Percentiles rank a stretch among this genome's conserved stretches.
Evolutionary conservation across 2,113 vertebrate species (phyloP).

Genomic region (Clarias macrocephalus): DNA sequence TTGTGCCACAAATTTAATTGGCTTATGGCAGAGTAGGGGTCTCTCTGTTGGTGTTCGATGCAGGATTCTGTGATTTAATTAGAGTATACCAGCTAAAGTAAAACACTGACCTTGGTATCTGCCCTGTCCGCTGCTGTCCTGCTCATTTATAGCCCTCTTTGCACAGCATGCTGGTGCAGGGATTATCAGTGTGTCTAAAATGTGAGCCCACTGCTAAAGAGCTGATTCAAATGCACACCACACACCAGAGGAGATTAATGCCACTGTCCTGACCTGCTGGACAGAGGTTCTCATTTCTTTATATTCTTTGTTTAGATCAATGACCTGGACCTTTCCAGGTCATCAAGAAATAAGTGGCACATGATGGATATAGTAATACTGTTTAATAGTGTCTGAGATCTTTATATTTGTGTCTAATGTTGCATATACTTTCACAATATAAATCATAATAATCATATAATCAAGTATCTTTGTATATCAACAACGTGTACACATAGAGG

Average conservation of each 20-base stretch:
- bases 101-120: conserved; percentile 69
- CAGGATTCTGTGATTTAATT: conserved; percentile 69
- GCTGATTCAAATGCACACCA: conserved; percentile 60
- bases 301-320: conserved; percentile 60
- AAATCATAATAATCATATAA: not conserved
- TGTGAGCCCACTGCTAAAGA: conserved; percentile 50
- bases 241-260: conserved; percentile 62
- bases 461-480: not conserved
- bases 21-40: conserved; percentile 51
- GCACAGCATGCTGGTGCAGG: conserved; percentile 47
- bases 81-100: conserved; percentile 65
- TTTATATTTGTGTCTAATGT: not conserved
- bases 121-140: conserved; percentile 44
- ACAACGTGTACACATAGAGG: too few relatives aligned
- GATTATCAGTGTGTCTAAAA: conserved; percentile 54
- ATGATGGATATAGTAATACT: not conserved
- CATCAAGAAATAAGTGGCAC: conserved; percentile 34
- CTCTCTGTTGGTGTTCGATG: conserved; percentile 46
- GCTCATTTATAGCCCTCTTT: conserved; percentile 33
- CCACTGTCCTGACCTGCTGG: conserved; percentile 60
- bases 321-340: conserved; percentile 48
- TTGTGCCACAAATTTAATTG: conserved; percentile 60
- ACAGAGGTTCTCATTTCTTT: conserved; percentile 61
- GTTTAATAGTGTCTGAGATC: not conserved
- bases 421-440: not conserved